Conservation (phyloP, 2,888 invertebrate genomes). For the Hyposoter didymator region DNA sequence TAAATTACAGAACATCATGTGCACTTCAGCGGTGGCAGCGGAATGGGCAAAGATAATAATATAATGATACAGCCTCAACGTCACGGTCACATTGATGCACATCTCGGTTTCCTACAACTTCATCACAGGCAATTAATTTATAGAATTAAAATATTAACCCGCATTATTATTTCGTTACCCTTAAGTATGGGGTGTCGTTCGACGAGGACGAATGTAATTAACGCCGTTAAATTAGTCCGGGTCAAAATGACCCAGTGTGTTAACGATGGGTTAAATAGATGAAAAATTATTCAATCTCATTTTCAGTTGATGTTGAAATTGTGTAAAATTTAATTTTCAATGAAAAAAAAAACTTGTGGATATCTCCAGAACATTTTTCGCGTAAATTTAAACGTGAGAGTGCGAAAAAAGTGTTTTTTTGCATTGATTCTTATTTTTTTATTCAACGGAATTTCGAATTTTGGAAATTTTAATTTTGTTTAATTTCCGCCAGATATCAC, state of each 20-base stretch:
- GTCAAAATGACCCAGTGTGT: too few species aligned
- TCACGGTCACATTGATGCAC: constrained; percentile 80
- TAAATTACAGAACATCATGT: constrained; percentile 79
- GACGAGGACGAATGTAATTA: background rate
- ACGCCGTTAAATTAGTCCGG: too few species aligned
- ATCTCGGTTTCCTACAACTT: constrained; percentile 80
- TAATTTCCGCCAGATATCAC: constrained; percentile 74
- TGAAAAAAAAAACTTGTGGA: too few species aligned
- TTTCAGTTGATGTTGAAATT: background rate
- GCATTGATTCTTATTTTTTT: background rate
- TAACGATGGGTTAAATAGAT: too few species aligned
- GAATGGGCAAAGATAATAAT: constrained; percentile 79
- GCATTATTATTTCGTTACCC: background rate
- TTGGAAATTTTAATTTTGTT: background rate
- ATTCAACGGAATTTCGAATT: background rate
- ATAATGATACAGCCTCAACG: constrained; percentile 81
- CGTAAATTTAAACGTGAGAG: too few species aligned
- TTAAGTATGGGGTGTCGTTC: constrained; percentile 4
- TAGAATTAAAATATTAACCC: constrained; percentile 9
- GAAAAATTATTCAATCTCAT: background rate
- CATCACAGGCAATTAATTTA: constrained; percentile 76
- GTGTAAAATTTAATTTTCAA: too few species aligned
- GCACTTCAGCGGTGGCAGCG: constrained; percentile 80
- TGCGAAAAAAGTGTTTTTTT: background rate
- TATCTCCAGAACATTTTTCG: too few species aligned